Percentiles rank a stretch among this genome's conserved stretches.
These are phyloP conservation scores for Nycticorax nycticorax DNA, from an alignment of 2,113 vertebrate genomes.

Conservation along the genomic window DNA sequence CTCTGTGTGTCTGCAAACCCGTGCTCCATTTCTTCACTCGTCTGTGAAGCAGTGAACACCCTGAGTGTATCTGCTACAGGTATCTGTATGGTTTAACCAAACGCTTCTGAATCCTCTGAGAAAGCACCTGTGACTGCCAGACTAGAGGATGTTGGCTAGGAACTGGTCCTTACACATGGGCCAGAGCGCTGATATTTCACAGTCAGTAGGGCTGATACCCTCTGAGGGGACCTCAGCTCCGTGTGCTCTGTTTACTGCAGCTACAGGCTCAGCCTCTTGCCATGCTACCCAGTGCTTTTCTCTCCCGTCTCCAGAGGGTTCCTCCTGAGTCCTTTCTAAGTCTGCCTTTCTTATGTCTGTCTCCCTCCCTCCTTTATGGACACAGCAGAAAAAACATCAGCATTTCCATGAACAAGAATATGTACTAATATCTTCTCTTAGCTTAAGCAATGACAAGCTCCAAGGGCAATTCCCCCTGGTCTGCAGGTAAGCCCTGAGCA, in stretches of 20 bases:
- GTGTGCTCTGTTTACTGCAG: neutral
- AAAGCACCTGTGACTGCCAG: neutral
- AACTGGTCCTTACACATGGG: neutral
- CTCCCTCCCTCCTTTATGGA: neutral
- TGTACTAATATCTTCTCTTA: neutral
- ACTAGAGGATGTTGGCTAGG: neutral
- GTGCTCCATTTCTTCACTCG: neutral
- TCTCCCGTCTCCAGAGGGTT: neutral
- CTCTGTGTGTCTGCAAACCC: neutral
- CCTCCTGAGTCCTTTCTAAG: neutral
- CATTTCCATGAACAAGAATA: neutral
- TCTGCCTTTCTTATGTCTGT: neutral
- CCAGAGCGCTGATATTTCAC: neutral
- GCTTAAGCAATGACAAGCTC: neutral
- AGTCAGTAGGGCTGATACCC: neutral
- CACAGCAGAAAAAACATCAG: neutral
- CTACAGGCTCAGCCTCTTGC: neutral
- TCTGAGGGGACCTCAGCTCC: neutral
- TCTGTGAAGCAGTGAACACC: neutral
- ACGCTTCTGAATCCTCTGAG: neutral
- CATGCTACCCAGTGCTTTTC: neutral
- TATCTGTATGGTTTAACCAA: neutral
- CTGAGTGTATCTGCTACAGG: neutral
- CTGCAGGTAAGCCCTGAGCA: neutral
- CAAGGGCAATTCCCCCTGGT: neutral